Percentiles rank a stretch among this genome's conserved stretches.
phyloP scores from a whole-genome alignment of 2,113 vertebrate genomes.

The Lagopus leucura region DNA sequence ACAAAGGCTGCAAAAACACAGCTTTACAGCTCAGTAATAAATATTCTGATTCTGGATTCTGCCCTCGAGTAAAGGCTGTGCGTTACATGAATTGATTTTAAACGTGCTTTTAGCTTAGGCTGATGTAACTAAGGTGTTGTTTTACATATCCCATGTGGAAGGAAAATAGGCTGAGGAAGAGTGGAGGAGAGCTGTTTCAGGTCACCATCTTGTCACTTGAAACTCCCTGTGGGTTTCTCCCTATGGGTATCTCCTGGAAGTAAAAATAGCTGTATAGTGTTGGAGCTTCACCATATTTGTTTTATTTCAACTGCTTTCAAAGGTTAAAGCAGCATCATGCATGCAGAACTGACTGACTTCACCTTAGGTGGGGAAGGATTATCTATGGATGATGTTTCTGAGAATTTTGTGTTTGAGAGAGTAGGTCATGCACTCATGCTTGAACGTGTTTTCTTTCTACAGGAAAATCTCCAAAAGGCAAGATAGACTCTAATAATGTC shows the following conservation, averaged over 20 bases:
- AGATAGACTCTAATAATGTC: not conserved
- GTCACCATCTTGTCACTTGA: not conserved
- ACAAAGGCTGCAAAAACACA: slow-evolving; percentile 21
- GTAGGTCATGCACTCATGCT: not conserved
- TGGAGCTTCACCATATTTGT: not conserved
- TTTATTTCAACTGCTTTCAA: not conserved
- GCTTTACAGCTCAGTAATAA: slow-evolving; percentile 24
- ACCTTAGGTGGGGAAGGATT: not conserved
- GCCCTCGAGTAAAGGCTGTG: not conserved
- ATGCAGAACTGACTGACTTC: not conserved
- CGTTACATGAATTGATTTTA: slow-evolving; percentile 34
- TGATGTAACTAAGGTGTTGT: not conserved
- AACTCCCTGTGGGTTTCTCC: not conserved
- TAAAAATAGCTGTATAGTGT: not conserved
- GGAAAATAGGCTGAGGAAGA: not conserved
- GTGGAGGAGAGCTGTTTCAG: not conserved
- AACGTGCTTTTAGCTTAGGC: slow-evolving; percentile 18
- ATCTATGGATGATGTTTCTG: not conserved
- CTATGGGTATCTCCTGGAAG: not conserved
- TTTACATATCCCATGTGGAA: not conserved
- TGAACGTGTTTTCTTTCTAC: not conserved
- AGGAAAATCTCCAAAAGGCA: not conserved
- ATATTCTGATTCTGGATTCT: slow-evolving; percentile 14
- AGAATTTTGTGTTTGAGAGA: not conserved
- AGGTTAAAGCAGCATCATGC: not conserved